A percentile compares a stretch with the other conserved stretches of the same genome.
phyloP scores from a whole-genome alignment of 2,113 vertebrate genomes.

The Petroica traversi region DNA sequence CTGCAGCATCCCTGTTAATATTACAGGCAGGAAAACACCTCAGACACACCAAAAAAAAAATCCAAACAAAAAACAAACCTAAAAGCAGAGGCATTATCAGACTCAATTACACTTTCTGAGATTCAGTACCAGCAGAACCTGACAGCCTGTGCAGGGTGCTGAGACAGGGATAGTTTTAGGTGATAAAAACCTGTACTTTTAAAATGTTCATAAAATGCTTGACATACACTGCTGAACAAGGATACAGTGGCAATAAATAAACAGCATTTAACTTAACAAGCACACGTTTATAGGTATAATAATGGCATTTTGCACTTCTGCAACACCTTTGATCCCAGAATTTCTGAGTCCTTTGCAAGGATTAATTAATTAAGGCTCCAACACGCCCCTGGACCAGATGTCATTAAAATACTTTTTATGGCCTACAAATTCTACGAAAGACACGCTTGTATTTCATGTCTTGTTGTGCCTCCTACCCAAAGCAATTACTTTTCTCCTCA shows the following conservation, averaged over 20 bases:
- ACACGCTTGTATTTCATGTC: slow-evolving; percentile 13
- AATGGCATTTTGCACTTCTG: slow-evolving; percentile 40
- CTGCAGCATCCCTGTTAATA: neutral
- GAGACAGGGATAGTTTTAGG: neutral
- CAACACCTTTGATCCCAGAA: slow-evolving; percentile 53
- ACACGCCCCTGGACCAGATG: neutral
- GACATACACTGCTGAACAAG: neutral
- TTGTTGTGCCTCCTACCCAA: neutral
- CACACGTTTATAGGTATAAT: slow-evolving; percentile 26
- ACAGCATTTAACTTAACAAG: slow-evolving; percentile 31
- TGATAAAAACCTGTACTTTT: neutral
- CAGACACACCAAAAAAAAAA: neutral
- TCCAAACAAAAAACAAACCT: neutral
- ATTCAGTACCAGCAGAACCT: neutral
- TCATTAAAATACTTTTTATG: slow-evolving; percentile 42
- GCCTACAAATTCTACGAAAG: neutral
- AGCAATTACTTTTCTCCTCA: slow-evolving; percentile 11
- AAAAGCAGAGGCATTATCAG: neutral
- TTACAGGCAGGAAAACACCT: neutral
- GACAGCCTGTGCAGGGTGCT: neutral
- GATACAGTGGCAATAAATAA: slow-evolving; percentile 27
- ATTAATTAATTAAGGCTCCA: slow-evolving; percentile 58
- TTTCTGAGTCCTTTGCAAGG: neutral
- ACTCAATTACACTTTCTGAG: neutral
- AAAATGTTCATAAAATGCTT: neutral